Evolutionary conservation across 2,113 vertebrate genomes (phyloP).

Genomic region (Anguilla japonica): DNA sequence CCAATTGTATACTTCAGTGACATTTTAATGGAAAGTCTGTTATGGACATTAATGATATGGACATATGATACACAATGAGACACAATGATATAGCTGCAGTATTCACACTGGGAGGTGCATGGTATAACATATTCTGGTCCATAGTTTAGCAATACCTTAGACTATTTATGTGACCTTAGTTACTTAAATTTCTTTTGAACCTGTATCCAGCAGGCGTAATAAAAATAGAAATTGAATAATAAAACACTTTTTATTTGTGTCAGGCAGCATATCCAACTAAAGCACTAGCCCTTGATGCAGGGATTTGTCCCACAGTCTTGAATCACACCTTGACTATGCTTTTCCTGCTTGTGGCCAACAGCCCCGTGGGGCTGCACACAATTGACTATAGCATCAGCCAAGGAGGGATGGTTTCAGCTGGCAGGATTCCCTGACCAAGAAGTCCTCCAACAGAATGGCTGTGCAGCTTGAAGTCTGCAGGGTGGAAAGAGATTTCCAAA

Average conservation of each 20-base stretch:
- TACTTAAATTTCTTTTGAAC: background rate
- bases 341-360: background rate
- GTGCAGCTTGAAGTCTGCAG: background rate
- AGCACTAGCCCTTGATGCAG: background rate
- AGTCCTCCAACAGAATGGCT: background rate
- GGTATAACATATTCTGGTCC: too few species aligned
- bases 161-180: too few species aligned
- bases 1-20: background rate
- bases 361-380: background rate
- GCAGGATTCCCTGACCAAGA: background rate
- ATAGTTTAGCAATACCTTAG: too few species aligned
- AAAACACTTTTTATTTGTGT: background rate
- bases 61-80: too few species aligned
- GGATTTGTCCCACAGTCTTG: background rate
- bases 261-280: background rate
- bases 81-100: too few species aligned
- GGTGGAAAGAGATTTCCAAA: too few species aligned
- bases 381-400: background rate
- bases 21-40: background rate
- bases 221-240: constrained; percentile 2
- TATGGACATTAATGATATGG: background rate
- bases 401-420: background rate
- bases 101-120: too few species aligned
- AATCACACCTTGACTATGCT: background rate
- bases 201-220: background rate